Conservation (phyloP, 2,888 invertebrate species). For the Synanthedon myopaeformis region DNA sequence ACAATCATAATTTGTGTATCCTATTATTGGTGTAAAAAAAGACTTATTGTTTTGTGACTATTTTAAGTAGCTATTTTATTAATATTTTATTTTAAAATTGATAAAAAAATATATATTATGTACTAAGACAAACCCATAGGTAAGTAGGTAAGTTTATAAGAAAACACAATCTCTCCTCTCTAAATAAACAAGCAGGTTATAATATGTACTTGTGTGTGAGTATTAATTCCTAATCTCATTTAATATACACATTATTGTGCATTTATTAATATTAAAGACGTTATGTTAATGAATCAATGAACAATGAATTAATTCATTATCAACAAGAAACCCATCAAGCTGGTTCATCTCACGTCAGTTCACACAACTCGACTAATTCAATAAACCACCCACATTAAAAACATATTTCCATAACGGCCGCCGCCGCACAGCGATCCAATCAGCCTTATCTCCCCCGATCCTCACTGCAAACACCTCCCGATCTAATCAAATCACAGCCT, state of each 20-base stretch:
- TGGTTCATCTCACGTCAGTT: conserved; percentile 50
- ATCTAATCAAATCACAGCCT: conserved; percentile 71
- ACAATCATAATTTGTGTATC: too few relatives aligned
- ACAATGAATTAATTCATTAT: conserved; percentile 31
- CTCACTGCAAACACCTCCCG: conserved; percentile 64
- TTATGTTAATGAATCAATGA: conserved; percentile 27
- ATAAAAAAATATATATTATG: too few relatives aligned
- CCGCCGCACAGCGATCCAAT: conserved; percentile 52
- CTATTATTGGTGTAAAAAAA: too few relatives aligned
- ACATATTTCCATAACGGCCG: conserved; percentile 62
- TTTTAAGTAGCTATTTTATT: too few relatives aligned
- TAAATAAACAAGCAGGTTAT: conserved; percentile 16
- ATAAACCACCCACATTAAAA: conserved; percentile 67
- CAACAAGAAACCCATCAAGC: conserved; percentile 38
- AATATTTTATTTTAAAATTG: too few relatives aligned
- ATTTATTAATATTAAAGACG: neutral
- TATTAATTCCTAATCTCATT: too few relatives aligned
- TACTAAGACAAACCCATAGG: too few relatives aligned
- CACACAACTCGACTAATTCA: conserved; percentile 59
- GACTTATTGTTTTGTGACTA: too few relatives aligned
- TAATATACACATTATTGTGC: too few relatives aligned
- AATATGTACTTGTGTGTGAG: too few relatives aligned
- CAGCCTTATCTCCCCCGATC: conserved; percentile 63
- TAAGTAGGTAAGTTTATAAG: too few relatives aligned
- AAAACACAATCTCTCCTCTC: too few relatives aligned